Conservation (phyloP, 2,888 invertebrate genomes). For the Dryomyza anilis region DNA sequence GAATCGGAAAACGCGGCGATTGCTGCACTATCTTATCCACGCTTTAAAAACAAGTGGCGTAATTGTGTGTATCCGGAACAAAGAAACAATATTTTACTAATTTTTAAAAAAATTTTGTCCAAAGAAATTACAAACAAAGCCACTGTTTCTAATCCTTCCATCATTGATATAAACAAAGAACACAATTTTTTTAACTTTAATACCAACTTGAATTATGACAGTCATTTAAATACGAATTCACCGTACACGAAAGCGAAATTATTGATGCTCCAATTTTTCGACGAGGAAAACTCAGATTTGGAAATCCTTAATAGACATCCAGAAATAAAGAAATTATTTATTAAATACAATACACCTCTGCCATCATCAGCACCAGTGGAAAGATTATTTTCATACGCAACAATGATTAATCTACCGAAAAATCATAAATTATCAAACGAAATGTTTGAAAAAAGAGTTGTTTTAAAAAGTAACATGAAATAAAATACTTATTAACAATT, state of each 20-base stretch:
- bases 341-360: no score
- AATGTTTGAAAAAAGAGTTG: no score
- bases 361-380: slow-evolving; percentile 3
- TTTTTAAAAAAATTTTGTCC: no score
- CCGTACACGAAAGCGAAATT: slow-evolving; percentile 6
- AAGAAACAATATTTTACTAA: no score
- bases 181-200: not conserved
- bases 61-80: not conserved
- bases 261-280: slow-evolving; percentile 2
- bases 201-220: no score
- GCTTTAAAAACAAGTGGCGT: slow-evolving; percentile 28
- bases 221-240: not conserved
- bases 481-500: no score
- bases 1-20: slow-evolving; percentile 22
- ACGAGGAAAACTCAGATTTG: no score
- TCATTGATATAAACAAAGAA: not conserved
- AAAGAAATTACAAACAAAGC: not conserved
- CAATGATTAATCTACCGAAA: not conserved
- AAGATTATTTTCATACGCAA: no score
- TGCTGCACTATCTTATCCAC: slow-evolving; percentile 22
- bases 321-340: no score
- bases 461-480: no score
- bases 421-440: no score
- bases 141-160: not conserved
- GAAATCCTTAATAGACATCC: no score